Conservation (phyloP, 1,140 invertebrate species). For the Diuraphis noxia region DNA sequence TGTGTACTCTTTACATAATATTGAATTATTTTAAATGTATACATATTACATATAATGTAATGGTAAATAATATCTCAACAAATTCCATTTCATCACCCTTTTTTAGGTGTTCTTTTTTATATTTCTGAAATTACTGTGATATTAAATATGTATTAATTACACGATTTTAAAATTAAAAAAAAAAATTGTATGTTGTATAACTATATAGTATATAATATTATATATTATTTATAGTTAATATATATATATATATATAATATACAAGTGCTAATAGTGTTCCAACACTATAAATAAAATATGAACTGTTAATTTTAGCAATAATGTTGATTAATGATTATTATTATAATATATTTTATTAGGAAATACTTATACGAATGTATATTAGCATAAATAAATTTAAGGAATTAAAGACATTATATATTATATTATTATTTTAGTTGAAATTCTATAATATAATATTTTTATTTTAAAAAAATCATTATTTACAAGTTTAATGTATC, state of each 20-base stretch:
- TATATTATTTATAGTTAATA: not conserved
- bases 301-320: conserved; percentile 19
- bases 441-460: not conserved
- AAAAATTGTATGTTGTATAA: conserved; percentile 17
- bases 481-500: not conserved
- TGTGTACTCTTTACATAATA: not conserved
- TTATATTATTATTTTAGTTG: conserved; percentile 1
- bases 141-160: conserved; percentile 37
- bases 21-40: not conserved
- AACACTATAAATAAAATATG: not conserved
- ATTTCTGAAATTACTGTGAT: conserved; percentile 47
- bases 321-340: conserved; percentile 32
- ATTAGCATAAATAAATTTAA: not conserved
- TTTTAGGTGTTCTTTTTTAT: conserved; percentile 26
- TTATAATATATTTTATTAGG: not conserved
- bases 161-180: not conserved
- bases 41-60: not conserved
- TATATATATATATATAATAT: not conserved
- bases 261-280: not conserved
- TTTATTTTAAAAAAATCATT: conserved; percentile 4
- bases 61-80: not conserved
- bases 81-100: conserved; percentile 38
- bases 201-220: conserved; percentile 21
- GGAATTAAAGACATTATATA: conserved; percentile 25
- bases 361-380: conserved; percentile 23